Conservation (phyloP, 2,113 vertebrate species). For the Uropsilus gracilis region DNA sequence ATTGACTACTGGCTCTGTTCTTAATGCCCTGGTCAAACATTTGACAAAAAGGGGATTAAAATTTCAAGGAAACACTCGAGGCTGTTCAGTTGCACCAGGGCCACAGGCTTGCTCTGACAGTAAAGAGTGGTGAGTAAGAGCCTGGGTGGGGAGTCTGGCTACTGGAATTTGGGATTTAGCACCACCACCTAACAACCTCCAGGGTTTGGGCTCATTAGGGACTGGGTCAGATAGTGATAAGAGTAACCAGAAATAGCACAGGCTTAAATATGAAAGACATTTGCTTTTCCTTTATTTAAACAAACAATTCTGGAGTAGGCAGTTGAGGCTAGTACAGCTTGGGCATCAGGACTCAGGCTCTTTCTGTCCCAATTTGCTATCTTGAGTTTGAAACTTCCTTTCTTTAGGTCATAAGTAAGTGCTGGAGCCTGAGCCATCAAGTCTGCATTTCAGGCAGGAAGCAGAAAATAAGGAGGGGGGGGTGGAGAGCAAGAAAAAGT, state of each 20-base stretch:
- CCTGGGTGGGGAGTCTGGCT: background rate
- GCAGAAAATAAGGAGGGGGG: background rate
- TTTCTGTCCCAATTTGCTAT: background rate
- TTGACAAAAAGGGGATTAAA: background rate
- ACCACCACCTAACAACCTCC: too few relatives aligned
- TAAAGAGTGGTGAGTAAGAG: background rate
- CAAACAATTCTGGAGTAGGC: constrained; percentile 16
- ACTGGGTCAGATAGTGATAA: background rate
- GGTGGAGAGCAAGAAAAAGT: background rate
- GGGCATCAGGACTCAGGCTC: background rate
- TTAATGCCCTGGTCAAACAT: background rate
- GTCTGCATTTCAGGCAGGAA: background rate
- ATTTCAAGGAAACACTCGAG: background rate
- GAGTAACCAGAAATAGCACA: constrained; percentile 40
- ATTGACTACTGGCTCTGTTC: background rate
- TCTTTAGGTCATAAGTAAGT: background rate
- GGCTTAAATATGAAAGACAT: background rate
- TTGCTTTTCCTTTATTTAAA: constrained; percentile 52
- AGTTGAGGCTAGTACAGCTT: background rate
- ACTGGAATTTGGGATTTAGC: background rate
- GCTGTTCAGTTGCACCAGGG: background rate
- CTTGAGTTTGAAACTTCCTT: background rate
- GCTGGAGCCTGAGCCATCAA: background rate
- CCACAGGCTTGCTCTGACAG: background rate
- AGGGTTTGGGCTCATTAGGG: background rate